Evolutionary conservation across 2,797 vertebrate genomes (phyloP).

Genomic region (Emys orbicularis): DNA sequence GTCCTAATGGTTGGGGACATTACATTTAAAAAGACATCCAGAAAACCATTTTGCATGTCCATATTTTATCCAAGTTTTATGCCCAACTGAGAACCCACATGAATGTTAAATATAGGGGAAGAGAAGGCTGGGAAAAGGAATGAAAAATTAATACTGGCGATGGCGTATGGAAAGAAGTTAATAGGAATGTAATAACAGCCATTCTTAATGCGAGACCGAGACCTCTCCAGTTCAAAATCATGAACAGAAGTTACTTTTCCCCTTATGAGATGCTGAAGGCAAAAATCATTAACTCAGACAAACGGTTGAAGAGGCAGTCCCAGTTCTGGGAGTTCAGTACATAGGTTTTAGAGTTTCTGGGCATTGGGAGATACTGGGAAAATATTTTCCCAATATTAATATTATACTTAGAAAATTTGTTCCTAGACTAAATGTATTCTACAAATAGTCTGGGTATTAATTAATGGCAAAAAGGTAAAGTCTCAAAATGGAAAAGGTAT

Average conservation of each 20-base stretch:
- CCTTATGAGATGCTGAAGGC: not conserved
- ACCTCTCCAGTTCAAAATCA: not conserved
- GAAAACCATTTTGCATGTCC: not conserved
- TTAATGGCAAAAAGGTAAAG: not conserved
- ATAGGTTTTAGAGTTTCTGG: slow-evolving; percentile 1
- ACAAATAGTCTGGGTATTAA: not conserved
- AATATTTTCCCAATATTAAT: slow-evolving; percentile 33
- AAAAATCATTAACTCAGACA: not conserved
- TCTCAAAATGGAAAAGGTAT: not conserved
- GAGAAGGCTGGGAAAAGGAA: not conserved
- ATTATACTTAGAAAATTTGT: slow-evolving; percentile 15
- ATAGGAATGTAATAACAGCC: not conserved
- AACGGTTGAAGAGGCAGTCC: not conserved
- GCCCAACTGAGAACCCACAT: not conserved
- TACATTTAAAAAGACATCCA: not conserved
- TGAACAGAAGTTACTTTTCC: not conserved
- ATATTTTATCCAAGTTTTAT: not conserved
- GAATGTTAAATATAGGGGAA: not conserved
- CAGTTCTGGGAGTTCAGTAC: not conserved
- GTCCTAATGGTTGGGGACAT: not conserved
- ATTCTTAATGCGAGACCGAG: not conserved
- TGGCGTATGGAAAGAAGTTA: not conserved
- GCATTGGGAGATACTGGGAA: slow-evolving; percentile 14
- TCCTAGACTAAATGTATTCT: not conserved
- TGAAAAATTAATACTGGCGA: not conserved